Evolutionary conservation across 2,888 invertebrate genomes (phyloP).

Genomic region (Synergus gifuensis): DNA sequence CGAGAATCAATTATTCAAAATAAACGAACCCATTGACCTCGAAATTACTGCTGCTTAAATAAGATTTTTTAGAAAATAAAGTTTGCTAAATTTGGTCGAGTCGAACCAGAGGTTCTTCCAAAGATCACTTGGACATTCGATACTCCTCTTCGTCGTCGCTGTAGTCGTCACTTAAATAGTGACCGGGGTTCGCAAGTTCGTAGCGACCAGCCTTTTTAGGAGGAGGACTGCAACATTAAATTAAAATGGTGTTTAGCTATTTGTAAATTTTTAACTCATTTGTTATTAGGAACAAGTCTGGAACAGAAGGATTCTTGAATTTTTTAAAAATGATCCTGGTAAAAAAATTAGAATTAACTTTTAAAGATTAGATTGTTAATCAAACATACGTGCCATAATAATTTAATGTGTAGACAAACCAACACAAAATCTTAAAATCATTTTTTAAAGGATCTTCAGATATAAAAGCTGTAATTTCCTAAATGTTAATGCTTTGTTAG

Average conservation of each 20-base stretch:
- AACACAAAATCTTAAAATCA: not conserved
- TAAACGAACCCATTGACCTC: slow-evolving; percentile 6
- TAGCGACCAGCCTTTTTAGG: slow-evolving; percentile 78
- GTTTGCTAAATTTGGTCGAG: slow-evolving; percentile 38
- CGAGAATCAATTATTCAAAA: slow-evolving; percentile 4
- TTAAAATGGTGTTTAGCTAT: not conserved
- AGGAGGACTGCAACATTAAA: slow-evolving; percentile 75
- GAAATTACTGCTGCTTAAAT: slow-evolving; percentile 9
- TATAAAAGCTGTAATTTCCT: not conserved
- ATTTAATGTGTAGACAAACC: not conserved
- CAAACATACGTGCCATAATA: not conserved
- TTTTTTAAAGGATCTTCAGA: not conserved
- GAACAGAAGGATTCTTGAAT: not conserved
- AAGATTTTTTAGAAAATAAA: slow-evolving; percentile 23
- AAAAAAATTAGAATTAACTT: no score
- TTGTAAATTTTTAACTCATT: not conserved
- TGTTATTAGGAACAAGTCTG: not conserved
- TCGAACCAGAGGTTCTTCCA: slow-evolving; percentile 13
- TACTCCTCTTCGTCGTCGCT: slow-evolving; percentile 75
- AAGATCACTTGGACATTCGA: slow-evolving; percentile 70
- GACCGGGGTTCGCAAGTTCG: slow-evolving; percentile 71
- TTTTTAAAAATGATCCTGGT: not conserved
- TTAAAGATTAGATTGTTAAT: not conserved
- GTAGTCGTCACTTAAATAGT: slow-evolving; percentile 75
- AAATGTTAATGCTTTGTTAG: no score